Conservation (phyloP, 1,140 invertebrate genomes). For the Drosophila varians region DNA sequence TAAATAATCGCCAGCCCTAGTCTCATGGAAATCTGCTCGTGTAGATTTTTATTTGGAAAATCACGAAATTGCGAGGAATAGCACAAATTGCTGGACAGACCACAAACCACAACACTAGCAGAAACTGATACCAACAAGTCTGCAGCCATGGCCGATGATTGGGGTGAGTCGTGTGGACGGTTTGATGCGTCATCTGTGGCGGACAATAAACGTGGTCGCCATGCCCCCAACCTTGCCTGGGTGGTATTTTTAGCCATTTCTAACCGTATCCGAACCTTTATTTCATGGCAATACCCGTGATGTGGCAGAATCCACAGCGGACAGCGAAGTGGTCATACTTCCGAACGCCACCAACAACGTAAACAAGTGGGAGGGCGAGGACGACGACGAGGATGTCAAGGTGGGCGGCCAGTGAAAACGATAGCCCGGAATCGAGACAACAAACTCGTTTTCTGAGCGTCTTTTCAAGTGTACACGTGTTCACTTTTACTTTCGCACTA, state of each 20-base stretch:
- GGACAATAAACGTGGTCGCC: constrained; percentile 61
- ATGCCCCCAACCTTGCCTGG: constrained; percentile 74
- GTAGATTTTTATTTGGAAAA: constrained; percentile 51
- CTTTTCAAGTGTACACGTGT: constrained; percentile 55
- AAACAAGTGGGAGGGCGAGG: constrained; percentile 95
- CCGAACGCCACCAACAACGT: constrained; percentile 63
- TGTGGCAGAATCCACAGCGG: constrained; percentile 70
- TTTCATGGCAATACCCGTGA: constrained; percentile 10
- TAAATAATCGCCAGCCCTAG: not conserved
- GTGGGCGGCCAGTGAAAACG: constrained; percentile 83
- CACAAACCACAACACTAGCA: constrained; percentile 30
- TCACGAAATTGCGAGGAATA: constrained; percentile 42
- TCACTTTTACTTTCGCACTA: constrained; percentile 31
- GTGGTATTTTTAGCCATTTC: constrained; percentile 68
- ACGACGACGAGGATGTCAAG: constrained; percentile 93
- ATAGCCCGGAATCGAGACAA: not conserved
- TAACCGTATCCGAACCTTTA: constrained; percentile 39
- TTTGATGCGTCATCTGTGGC: constrained; percentile 56
- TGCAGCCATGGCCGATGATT: constrained; percentile 75
- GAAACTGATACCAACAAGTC: constrained; percentile 18
- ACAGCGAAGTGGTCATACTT: constrained; percentile 70
- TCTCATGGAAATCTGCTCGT: constrained; percentile 24
- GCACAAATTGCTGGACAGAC: constrained; percentile 26
- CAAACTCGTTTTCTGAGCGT: constrained; percentile 57
- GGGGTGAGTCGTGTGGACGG: constrained; percentile 70